These are phyloP conservation scores for Saccopteryx bilineata DNA, from an alignment of 2,113 vertebrate species.

Conservation along the genomic window DNA sequence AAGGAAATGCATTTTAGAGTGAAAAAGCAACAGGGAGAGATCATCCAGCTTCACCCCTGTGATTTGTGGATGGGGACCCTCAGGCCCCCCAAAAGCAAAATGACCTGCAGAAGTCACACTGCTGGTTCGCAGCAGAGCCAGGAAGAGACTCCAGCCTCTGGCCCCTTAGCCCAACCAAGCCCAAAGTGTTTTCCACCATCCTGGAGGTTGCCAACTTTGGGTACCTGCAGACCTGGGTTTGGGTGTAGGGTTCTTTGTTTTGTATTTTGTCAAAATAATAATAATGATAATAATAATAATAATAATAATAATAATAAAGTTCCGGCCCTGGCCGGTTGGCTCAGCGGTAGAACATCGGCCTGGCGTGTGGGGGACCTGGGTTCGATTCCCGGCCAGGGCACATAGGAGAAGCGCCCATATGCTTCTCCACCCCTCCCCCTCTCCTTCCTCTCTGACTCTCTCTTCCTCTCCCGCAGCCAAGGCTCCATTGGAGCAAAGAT, in stretches of 20 bases:
- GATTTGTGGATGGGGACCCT: background rate
- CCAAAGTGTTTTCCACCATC: background rate
- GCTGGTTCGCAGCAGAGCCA: background rate
- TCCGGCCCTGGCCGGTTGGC: too few species aligned
- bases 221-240: background rate
- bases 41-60: background rate
- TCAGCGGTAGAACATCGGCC: too few species aligned
- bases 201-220: background rate
- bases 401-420: too few species aligned
- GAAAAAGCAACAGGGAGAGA: conserved; percentile 8
- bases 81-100: background rate
- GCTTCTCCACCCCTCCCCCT: too few species aligned
- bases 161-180: background rate
- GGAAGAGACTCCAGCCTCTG: background rate
- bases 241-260: background rate
- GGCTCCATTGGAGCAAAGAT: too few species aligned
- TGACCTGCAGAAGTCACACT: background rate
- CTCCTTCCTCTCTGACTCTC: too few species aligned
- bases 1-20: conserved; percentile 51
- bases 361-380: too few species aligned
- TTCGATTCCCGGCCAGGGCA: too few species aligned
- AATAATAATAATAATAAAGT: conserved; percentile 22
- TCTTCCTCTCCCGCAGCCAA: too few species aligned
- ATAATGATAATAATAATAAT: background rate
- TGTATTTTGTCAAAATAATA: background rate